phyloP scores from a whole-genome alignment of 1,140 invertebrate genomes.

The Anadara kagoshimensis region DNA sequence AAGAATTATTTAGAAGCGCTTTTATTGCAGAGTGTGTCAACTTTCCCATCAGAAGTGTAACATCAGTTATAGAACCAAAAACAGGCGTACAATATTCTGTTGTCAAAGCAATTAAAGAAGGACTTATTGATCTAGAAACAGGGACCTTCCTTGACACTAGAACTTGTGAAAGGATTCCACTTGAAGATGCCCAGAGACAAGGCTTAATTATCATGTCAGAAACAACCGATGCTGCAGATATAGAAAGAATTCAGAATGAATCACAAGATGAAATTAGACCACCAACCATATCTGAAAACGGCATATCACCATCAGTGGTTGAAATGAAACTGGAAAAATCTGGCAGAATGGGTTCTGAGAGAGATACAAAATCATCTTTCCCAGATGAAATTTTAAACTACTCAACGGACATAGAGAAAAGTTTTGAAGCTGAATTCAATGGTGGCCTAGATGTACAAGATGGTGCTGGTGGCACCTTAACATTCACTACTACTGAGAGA shows the following conservation, averaged over 20 bases:
- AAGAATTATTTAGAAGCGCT: constrained; percentile 64
- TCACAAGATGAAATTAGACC: constrained; percentile 29
- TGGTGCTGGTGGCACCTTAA: constrained; percentile 4
- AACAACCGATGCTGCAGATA: constrained; percentile 58
- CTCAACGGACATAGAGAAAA: constrained; percentile 59
- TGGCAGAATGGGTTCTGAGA: constrained; percentile 40
- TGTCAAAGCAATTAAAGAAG: constrained; percentile 77
- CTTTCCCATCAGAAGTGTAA: constrained; percentile 77
- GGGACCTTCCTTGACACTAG: constrained; percentile 87
- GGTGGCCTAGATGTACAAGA: constrained; percentile 12
- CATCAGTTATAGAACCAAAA: constrained; percentile 82
- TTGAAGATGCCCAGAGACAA: constrained; percentile 63
- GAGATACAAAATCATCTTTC: constrained; percentile 33
- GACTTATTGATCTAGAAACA: constrained; percentile 87
- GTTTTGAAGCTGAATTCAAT: constrained; percentile 18
- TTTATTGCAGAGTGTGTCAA: constrained; percentile 55
- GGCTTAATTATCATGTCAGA: constrained; percentile 67
- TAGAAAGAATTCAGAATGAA: constrained; percentile 58
- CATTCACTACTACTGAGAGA: constrained; percentile 26
- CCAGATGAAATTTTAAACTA: constrained; percentile 66
- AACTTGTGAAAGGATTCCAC: constrained; percentile 78
- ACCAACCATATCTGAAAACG: constrained; percentile 39
- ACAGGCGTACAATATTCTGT: constrained; percentile 84
- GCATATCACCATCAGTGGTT: constrained; percentile 51
- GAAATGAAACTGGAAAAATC: constrained; percentile 68